Base-by-base conservation (phyloP, 2,888 invertebrate genomes). In the Noctua pronuba region DNA sequence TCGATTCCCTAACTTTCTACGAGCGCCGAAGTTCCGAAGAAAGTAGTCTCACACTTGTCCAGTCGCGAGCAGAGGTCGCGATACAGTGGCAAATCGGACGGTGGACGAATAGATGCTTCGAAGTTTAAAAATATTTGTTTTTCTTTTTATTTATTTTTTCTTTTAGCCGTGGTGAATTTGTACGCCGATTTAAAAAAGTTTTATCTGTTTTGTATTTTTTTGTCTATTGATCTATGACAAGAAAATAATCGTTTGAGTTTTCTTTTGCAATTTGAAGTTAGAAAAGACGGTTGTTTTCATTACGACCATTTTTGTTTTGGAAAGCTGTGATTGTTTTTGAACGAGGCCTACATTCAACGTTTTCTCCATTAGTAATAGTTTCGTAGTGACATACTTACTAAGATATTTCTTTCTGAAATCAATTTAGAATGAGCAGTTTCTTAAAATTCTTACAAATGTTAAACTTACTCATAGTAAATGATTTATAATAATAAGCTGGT, bases 1-100 rank as follows among this genome's bases (percentile, higher is more conserved):
- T 90, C 86, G 89, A 91, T 90, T 90, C 91, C 90, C 88, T 89
- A 90, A 92, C 93, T 93, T 93, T 93, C 93, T 93, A 93, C 88
- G 68, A 86, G 82, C 85, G 86, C 80, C 86, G 81, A 88, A 82
- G 78, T 84, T 87, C 77, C 73, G 82, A 90, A 90, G 92, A 92
- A 92, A 92, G 92, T 91, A 69, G 87, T 77, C 86, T 79, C 79
- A 77, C 80, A 80, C 81, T 83, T 82, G 87, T 82, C 79, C 82
- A 77, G 68, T 46, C 44, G 84, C 84, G 75, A 86, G 70, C 83
- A 78, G 78, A 75, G 85, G 77, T 67, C 75, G 67, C 70, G 31
- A 65, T 78, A 77, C 73, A 77, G 77, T 86, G 78, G 72, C 73
- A 66, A 44, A 38, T 44, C 28, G 55, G 74, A 28, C 71, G 11